Evolutionary conservation across 2,888 invertebrate genomes (phyloP).

Genomic region (Monoplex corrugatus): DNA sequence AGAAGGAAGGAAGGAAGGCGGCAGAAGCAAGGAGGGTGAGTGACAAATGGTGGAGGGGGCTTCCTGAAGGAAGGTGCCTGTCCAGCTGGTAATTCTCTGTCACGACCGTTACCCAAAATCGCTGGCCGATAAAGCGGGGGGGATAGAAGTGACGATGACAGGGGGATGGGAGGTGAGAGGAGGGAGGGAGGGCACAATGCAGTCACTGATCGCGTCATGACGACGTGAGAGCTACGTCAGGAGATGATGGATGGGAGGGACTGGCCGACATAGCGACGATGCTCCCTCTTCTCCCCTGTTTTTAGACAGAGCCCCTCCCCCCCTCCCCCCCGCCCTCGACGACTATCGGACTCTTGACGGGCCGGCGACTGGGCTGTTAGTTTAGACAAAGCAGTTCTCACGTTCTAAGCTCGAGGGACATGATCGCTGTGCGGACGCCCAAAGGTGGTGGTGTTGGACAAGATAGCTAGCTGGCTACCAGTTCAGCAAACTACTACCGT

Average conservation of each 20-base stretch:
- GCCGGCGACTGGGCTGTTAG: too few species aligned
- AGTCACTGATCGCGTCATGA: conserved; percentile 23
- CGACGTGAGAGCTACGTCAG: background rate
- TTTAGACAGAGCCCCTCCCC: background rate
- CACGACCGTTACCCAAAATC: background rate
- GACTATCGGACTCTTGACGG: background rate
- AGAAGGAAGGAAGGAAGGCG: background rate
- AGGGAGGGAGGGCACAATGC: background rate
- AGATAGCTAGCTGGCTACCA: too few species aligned
- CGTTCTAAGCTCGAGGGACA: too few species aligned
- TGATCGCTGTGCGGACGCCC: too few species aligned
- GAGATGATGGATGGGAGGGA: background rate
- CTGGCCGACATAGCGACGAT: background rate
- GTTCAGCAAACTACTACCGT: too few species aligned
- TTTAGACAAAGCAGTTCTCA: too few species aligned
- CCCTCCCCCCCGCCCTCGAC: background rate
- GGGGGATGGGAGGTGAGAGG: background rate
- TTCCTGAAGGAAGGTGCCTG: background rate
- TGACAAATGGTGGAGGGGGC: background rate
- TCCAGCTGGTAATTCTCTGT: background rate
- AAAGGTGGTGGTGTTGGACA: too few species aligned
- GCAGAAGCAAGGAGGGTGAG: background rate
- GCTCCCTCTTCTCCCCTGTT: background rate
- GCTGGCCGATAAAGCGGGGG: background rate
- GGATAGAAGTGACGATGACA: background rate